phyloP scores from a whole-genome alignment of 30 jellyfish, hydroid and myxozoan genomes.

The Chrysaora quinquecirrha region DNA sequence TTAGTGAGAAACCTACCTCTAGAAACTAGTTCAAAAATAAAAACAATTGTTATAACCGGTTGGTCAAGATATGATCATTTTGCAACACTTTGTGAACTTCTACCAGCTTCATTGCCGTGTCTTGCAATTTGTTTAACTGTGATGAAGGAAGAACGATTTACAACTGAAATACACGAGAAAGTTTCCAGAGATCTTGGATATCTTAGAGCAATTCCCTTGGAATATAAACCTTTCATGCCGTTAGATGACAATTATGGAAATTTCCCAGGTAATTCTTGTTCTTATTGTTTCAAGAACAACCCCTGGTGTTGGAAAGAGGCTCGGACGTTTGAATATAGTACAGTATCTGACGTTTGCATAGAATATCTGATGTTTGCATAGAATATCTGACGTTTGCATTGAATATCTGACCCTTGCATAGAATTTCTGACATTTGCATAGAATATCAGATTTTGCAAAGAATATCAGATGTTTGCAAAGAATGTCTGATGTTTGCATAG shows the following conservation, averaged over 20 bases:
- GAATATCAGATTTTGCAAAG: no score
- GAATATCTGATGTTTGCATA: no score
- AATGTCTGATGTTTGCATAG: no score
- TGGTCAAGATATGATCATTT: constrained; percentile 95
- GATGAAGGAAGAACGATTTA: constrained; percentile 56
- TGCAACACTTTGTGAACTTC: constrained; percentile 86
- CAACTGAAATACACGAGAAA: constrained; percentile 67
- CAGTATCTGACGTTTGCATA: no score
- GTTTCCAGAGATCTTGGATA: constrained; percentile 92
- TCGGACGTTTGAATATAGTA: no score
- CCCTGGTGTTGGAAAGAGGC: no score
- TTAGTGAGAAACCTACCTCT: constrained; percentile 53
- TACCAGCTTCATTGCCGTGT: constrained; percentile 91
- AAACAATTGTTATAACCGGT: constrained; percentile 87
- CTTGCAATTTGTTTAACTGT: constrained; percentile 90
- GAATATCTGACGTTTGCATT: no score
- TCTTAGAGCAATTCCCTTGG: constrained; percentile 66
- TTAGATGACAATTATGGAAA: constrained; percentile 83
- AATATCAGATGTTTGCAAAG: no score
- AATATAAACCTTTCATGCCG: constrained; percentile 63
- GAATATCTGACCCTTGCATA: no score
- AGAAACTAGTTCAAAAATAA: constrained; percentile 48
- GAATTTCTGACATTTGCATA: no score
- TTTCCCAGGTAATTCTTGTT: constrained; percentile 79
- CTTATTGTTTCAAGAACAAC: no score